Evolutionary conservation across 2,888 invertebrate species (phyloP).

Genomic region (Nephrotoma guestfalica): DNA sequence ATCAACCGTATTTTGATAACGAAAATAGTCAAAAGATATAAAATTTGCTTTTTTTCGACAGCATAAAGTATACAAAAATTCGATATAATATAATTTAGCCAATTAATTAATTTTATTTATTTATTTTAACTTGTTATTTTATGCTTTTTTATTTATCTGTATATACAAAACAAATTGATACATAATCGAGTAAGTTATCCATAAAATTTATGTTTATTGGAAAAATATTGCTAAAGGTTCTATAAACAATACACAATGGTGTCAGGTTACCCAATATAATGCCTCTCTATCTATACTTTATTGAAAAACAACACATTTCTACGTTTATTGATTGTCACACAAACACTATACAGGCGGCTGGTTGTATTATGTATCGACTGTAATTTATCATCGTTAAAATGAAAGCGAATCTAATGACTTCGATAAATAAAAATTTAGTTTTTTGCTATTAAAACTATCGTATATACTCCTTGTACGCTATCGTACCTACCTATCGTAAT

Average conservation of each 20-base stretch:
- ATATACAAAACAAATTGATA: not conserved
- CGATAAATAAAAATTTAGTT: not conserved
- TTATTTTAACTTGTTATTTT: not conserved
- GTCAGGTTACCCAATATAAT: not conserved
- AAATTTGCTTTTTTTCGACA: not conserved
- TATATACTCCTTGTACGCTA: not conserved
- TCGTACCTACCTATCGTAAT: not conserved
- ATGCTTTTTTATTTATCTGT: not conserved
- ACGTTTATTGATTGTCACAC: not conserved
- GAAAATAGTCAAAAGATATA: not conserved
- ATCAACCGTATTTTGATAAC: not conserved
- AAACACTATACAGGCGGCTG: not conserved
- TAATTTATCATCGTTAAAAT: not conserved
- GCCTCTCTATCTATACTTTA: not conserved
- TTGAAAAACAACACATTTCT: not conserved
- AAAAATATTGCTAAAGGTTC: not conserved
- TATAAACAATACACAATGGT: not conserved
- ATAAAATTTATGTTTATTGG: not conserved
- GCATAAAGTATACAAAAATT: not conserved
- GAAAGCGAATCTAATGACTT: not conserved
- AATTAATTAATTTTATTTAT: not conserved
- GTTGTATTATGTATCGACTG: not conserved
- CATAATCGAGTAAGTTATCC: not conserved
- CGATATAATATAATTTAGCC: not conserved
- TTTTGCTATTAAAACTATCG: not conserved